Evolutionary conservation across 1,140 invertebrate genomes (phyloP), one percentile per base, ranked within the genome.

Genomic region (Eufriesea mexicana): DNA sequence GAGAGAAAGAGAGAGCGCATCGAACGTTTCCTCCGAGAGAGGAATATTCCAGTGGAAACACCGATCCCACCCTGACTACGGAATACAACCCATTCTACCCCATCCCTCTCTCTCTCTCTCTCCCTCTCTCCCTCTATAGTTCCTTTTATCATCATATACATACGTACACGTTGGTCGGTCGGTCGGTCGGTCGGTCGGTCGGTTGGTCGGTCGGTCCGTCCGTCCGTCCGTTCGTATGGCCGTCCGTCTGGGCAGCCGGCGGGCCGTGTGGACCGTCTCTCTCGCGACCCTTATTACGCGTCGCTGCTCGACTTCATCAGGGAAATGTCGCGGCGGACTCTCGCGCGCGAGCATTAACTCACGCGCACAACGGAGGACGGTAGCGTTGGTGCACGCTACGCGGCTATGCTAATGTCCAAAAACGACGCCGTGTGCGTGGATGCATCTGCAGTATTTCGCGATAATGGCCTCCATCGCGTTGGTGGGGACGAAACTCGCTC

Each of bases 221-320:
- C 25, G n/a, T 25, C 62, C 89, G 68, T 73, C 57, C 82, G 75
- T 85, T 80, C 73, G 85, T 86, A n/a, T 35, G 35, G 1, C 28
- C 73, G 73, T 72, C 84, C 79, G 84, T 85, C 83, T 73, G 77
- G 80, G 83, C 79, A 83, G 89, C 35, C 25, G 16, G 28, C 61
- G 7, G 8, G 25, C n/a, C 55, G n/a, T 23, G n/a, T 23, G 10
- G 16, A 8, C 23, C 12, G 0, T 71, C 68, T 89, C 88, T 89
- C 89, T 83, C 86, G 82, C 85, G 88, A 93, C 92, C 92, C 93
- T 93, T 93, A 93, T 94, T 94, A 94, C 93, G 91, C 90, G 92
- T 93, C 91, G 92, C 90, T 89, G 92, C 89, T 93, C 93, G 93
- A 93, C 92, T 93, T 93, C 92, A 92, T 93, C 93, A 92, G 91